These are phyloP conservation scores for Salvelinus sp. DNA, from an alignment of 2,113 vertebrate species.

Conservation along the genomic window DNA sequence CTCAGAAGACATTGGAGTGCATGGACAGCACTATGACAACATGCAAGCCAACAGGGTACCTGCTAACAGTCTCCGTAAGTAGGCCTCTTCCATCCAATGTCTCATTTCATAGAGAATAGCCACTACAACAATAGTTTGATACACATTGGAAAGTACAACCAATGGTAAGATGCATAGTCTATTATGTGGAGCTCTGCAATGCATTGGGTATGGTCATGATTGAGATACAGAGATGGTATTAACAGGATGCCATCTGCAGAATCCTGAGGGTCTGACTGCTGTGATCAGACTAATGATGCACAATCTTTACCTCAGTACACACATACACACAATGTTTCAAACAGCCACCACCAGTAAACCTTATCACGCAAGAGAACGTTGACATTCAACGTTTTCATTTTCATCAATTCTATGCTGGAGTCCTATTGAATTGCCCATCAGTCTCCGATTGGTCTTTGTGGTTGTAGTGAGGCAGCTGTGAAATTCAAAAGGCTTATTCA, in stretches of 20 bases:
- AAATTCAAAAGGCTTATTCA: conserved; percentile 33
- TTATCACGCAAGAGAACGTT: neutral
- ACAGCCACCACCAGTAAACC: neutral
- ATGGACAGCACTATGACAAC: conserved; percentile 89
- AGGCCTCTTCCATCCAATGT: neutral
- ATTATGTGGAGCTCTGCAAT: neutral
- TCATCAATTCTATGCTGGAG: neutral
- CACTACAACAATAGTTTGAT: neutral
- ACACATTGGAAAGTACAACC: neutral
- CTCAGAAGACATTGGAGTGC: conserved; percentile 85
- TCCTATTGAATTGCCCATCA: conserved; percentile 12
- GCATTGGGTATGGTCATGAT: neutral
- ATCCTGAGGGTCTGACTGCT: neutral
- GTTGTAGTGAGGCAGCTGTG: conserved; percentile 38
- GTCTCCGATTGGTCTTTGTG: conserved; percentile 32
- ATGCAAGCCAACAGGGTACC: conserved; percentile 79
- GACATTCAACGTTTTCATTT: neutral
- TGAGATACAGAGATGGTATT: neutral
- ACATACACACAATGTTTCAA: neutral
- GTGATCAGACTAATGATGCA: neutral
- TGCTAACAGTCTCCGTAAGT: conserved; percentile 92
- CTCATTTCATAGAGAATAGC: neutral
- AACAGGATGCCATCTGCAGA: neutral
- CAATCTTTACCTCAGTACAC: neutral
- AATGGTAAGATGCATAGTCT: conserved; percentile 67